phyloP scores from a whole-genome alignment of 1,140 invertebrate genomes.

The Diorhabda carinulata region DNA sequence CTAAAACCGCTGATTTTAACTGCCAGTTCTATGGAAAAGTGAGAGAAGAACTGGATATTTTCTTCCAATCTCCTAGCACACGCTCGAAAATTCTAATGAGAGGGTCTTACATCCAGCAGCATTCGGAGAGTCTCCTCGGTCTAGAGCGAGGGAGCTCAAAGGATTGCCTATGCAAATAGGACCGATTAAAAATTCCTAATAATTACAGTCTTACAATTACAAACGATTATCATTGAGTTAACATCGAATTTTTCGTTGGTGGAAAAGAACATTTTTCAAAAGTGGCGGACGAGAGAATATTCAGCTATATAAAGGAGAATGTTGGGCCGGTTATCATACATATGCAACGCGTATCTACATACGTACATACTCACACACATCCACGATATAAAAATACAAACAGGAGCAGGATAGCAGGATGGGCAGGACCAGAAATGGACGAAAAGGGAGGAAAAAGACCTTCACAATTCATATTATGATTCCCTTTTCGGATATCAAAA shows the following conservation, averaged over 20 bases:
- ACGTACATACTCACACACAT: slow-evolving; percentile 19
- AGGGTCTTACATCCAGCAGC: no score
- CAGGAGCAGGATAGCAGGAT: slow-evolving; percentile 6
- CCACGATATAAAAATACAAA: slow-evolving; percentile 20
- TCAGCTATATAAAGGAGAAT: slow-evolving; percentile 15
- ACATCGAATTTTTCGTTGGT: background rate
- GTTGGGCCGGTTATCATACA: slow-evolving; percentile 16
- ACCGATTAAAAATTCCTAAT: no score
- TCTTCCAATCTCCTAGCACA: no score
- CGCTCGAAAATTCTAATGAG: no score
- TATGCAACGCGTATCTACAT: slow-evolving; percentile 21
- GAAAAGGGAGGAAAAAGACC: slow-evolving; percentile 6
- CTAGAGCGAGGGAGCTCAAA: no score
- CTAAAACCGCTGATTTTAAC: no score
- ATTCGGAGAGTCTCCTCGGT: no score
- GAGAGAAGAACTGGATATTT: no score
- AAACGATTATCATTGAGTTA: no score
- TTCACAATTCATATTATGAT: slow-evolving; percentile 13
- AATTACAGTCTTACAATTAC: no score
- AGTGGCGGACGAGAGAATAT: slow-evolving; percentile 13
- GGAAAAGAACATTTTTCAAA: slow-evolving; percentile 7
- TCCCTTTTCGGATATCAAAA: slow-evolving; percentile 6
- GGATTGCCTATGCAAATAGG: no score
- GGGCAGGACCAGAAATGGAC: background rate
- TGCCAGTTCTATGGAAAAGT: no score